Evolutionary conservation across 2,888 invertebrate species (phyloP).

Genomic region (Zygaena filipendulae): DNA sequence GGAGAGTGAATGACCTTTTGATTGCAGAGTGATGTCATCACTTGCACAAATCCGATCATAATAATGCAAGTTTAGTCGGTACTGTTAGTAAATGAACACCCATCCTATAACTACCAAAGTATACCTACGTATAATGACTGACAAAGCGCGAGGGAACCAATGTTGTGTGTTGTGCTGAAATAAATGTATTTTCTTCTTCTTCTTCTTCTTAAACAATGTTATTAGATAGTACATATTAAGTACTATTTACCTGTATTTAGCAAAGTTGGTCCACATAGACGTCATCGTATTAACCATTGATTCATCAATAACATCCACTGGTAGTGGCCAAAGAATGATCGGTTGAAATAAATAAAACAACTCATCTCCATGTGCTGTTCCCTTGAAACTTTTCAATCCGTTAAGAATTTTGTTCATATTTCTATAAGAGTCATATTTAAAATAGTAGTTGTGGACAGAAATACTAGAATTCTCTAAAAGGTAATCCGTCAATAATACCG

Average conservation of each 20-base stretch:
- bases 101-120: too few species aligned
- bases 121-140: too few species aligned
- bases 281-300: slow-evolving; percentile 20
- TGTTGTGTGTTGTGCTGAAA: too few species aligned
- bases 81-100: too few species aligned
- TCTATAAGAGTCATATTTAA: slow-evolving; percentile 24
- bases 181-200: too few species aligned
- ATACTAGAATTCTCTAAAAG: slow-evolving; percentile 13
- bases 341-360: slow-evolving; percentile 24
- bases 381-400: slow-evolving; percentile 14
- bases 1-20: too few species aligned
- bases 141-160: too few species aligned
- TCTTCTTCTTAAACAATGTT: too few species aligned
- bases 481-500: slow-evolving; percentile 14
- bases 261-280: slow-evolving; percentile 25
- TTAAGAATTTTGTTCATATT: slow-evolving; percentile 23
- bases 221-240: too few species aligned
- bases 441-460: slow-evolving; percentile 25
- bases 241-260: slow-evolving; percentile 28
- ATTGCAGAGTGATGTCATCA: too few species aligned
- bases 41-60: too few species aligned
- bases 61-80: too few species aligned
- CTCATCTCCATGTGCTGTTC: slow-evolving; percentile 26
- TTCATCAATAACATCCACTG: slow-evolving; percentile 14
- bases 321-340: slow-evolving; percentile 10